Conservation (phyloP, 2,113 vertebrate genomes). For the Sula dactylatra region DNA sequence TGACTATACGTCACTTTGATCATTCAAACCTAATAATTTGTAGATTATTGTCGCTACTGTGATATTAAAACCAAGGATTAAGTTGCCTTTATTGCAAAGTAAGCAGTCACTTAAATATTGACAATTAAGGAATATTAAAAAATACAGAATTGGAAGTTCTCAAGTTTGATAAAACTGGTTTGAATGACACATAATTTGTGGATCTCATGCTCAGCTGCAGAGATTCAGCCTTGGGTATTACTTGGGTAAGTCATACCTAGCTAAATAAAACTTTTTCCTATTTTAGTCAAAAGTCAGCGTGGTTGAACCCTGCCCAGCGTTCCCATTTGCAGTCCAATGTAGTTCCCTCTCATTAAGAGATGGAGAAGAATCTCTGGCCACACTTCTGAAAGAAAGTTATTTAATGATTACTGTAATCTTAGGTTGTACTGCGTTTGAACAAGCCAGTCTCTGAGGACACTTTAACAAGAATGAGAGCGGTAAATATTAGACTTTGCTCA, state of each 20-base stretch:
- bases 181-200: neutral
- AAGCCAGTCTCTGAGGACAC: neutral
- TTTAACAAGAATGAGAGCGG: accelerated
- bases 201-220: neutral
- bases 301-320: neutral
- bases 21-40: neutral
- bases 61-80: neutral
- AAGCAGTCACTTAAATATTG: neutral
- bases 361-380: neutral
- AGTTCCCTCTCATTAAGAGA: neutral
- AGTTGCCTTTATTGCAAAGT: neutral
- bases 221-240: neutral
- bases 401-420: neutral
- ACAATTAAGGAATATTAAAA: neutral
- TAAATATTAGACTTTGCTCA: neutral
- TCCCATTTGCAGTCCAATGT: neutral
- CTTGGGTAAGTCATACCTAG: neutral
- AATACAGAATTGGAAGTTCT: neutral
- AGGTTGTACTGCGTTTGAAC: accelerated
- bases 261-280: neutral
- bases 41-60: neutral
- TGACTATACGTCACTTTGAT: neutral
- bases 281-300: accelerated
- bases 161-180: neutral
- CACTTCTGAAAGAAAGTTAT: accelerated